Conservation (phyloP, 2,888 invertebrate genomes). For the Meteorus colon region DNA sequence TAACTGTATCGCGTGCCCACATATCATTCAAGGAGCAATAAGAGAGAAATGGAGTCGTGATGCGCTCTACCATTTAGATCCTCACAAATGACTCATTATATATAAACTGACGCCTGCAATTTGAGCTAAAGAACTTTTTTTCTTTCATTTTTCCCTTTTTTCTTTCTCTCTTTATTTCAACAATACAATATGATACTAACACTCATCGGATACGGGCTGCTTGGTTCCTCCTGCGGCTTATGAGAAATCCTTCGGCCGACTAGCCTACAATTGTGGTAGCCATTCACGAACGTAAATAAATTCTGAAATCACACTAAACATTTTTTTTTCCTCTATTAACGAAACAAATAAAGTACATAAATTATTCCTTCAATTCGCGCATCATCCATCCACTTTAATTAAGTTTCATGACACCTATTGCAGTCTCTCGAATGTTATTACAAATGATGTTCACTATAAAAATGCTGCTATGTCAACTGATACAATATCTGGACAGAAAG, state of each 20-base stretch:
- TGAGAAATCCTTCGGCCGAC: constrained; percentile 48
- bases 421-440: too few relatives aligned
- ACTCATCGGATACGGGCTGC: constrained; percentile 67
- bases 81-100: constrained; percentile 22
- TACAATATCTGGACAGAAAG: background rate
- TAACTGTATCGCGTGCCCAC: constrained; percentile 53
- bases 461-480: background rate
- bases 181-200: constrained; percentile 58
- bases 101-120: constrained; percentile 14
- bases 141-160: too few relatives aligned
- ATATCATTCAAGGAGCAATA: constrained; percentile 30
- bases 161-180: background rate
- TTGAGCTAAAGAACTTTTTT: background rate
- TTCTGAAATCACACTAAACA: constrained; percentile 48
- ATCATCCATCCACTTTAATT: too few relatives aligned
- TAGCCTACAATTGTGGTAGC: constrained; percentile 52
- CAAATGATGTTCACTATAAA: too few relatives aligned
- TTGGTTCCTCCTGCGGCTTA: constrained; percentile 50
- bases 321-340: background rate
- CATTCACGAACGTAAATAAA: constrained; percentile 52
- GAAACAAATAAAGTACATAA: background rate
- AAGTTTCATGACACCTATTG: too few relatives aligned
- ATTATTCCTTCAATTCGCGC: background rate
- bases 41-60: constrained; percentile 41
- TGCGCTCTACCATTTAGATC: background rate